Evolutionary conservation across 23 tunicate species (phyloP).

Genomic region (Diplosoma virens): DNA sequence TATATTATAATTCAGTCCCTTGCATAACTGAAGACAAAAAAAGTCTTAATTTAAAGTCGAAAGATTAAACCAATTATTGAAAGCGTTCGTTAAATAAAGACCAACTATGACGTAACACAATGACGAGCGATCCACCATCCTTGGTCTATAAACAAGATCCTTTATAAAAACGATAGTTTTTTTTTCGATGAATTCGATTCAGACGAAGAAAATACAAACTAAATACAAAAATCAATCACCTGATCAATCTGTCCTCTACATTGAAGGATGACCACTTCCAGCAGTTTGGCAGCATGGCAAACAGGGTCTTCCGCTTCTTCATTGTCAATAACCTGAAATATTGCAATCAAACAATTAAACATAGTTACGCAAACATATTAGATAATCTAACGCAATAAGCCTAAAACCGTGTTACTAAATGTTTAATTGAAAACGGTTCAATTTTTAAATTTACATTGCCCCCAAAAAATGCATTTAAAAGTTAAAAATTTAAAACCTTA

Average conservation of each 20-base stretch:
- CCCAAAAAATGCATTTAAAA: neutral
- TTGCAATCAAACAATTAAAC: neutral
- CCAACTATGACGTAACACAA: too few species aligned
- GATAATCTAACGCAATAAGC: neutral
- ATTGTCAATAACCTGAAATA: constrained; percentile 48
- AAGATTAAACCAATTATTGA: too few species aligned
- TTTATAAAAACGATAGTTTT: too few species aligned
- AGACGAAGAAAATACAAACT: too few species aligned
- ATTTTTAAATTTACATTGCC: neutral
- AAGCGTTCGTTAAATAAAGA: too few species aligned
- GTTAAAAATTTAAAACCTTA: neutral
- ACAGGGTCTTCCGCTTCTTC: constrained; percentile 91
- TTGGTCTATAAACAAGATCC: too few species aligned
- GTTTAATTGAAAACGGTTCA: neutral
- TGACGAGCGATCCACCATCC: too few species aligned
- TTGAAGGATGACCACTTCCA: constrained; percentile 93
- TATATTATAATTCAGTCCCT: too few species aligned
- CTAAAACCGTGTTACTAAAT: neutral
- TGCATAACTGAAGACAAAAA: too few species aligned
- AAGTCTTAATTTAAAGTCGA: too few species aligned
- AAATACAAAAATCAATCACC: too few species aligned
- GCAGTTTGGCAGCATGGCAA: constrained; percentile 87
- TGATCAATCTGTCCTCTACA: constrained; percentile 90
- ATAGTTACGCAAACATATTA: neutral
- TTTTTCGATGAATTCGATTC: too few species aligned